Base-by-base conservation (phyloP, 1,140 invertebrate species). In the Bombus ignitus region DNA sequence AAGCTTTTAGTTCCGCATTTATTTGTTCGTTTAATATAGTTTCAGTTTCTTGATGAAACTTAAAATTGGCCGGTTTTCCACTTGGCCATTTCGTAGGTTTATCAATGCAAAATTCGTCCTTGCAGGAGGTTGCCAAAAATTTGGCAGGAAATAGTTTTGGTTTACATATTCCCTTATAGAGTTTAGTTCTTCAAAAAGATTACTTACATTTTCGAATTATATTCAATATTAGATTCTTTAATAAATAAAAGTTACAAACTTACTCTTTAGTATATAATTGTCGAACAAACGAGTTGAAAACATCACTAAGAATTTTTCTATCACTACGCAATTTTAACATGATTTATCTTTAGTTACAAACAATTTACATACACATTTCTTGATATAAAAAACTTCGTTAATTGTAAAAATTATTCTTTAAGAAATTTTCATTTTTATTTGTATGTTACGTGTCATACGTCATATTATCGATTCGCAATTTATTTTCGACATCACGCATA, bases 1-100 rank as follows among this genome's bases (percentile, higher is more conserved):
- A 94, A 32, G 93, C 92, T 76, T 92, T 92, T 0, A 94, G 80
- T 87, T 94, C 94, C 0, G 73, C 44, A 35, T 91, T 91, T 72
- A 94, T 84, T 59, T 94, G 94, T 22, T 85, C 78, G 70, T 94
- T 94, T n/a, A 94, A 80, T 25, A 86, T 89, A 37, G 85, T 85
- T 90, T 94, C 93, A 0, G 90, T 94, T 89, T 94, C 94, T 47
- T 92, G 78, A 74, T 94, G 88, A 88, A 94, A 94, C 83, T 92
- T 90, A 68, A 90, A 94, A n/a, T 87, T 91, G 0, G 68, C 87
- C 75, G 87, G 86, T 32, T 87, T 88, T 79, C 85, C 92, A 39
- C 87, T 89, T 53, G 93, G 93, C 93, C 93, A 94, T 87, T 92
- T 91, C 18, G 65, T 71, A 5, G 85, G 76, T 86, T 88, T 90